phyloP scores from a whole-genome alignment of 2,113 vertebrate genomes.

The Thamnophis sirtalis region DNA sequence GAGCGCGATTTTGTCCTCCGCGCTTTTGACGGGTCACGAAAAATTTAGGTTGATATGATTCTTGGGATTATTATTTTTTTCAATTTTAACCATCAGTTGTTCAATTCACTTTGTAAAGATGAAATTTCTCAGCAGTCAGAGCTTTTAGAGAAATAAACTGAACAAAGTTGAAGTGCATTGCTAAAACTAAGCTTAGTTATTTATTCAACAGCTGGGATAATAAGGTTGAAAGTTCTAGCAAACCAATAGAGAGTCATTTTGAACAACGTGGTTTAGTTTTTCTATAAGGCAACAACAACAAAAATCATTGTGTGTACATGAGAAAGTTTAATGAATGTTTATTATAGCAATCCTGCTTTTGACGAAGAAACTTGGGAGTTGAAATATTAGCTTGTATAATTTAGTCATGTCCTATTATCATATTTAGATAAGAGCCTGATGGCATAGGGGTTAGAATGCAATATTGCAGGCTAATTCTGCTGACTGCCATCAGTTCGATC shows the following conservation, averaged over 20 bases:
- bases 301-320: background rate
- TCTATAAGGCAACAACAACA: background rate
- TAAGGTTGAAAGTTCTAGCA: background rate
- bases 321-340: background rate
- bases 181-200: background rate
- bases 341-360: background rate
- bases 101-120: background rate
- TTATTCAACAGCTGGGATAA: background rate
- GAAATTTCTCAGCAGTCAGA: background rate
- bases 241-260: background rate
- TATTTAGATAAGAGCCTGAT: background rate
- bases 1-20: no score
- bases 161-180: background rate
- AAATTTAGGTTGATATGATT: background rate
- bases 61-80: background rate
- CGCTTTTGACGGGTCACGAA: no score
- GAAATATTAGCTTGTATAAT: background rate
- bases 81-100: background rate
- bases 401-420: background rate
- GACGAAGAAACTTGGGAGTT: background rate
- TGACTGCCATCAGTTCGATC: background rate
- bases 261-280: background rate
- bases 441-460: background rate
- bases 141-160: background rate
- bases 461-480: background rate